Evolutionary conservation across 2,113 vertebrate genomes (phyloP).

Genomic region (Petroica traversi): DNA sequence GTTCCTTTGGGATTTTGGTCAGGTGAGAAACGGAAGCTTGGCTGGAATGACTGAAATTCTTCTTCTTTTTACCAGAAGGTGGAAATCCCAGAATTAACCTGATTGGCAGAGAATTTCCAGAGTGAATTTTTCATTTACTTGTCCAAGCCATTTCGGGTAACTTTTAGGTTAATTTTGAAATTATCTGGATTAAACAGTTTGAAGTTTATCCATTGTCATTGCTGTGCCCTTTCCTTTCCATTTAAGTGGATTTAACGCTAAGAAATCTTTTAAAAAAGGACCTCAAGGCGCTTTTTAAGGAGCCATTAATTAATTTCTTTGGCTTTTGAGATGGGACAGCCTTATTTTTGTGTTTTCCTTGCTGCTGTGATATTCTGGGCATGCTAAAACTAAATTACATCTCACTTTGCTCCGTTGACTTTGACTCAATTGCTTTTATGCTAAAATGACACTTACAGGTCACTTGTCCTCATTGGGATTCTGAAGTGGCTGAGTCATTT

Average conservation of each 20-base stretch:
- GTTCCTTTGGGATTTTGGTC: neutral
- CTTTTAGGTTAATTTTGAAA: neutral
- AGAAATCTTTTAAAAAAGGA: neutral
- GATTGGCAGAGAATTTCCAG: neutral
- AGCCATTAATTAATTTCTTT: neutral
- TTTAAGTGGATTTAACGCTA: neutral
- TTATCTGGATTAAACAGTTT: neutral
- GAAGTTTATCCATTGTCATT: neutral
- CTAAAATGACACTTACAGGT: neutral
- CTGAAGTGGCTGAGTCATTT: conserved; percentile 5
- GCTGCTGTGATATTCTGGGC: neutral
- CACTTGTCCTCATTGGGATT: neutral
- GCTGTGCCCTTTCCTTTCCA: neutral
- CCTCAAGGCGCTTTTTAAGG: neutral
- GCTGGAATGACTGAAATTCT: neutral
- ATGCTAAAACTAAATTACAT: neutral
- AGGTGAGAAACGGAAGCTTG: neutral
- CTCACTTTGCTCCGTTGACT: neutral
- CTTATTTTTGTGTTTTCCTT: neutral
- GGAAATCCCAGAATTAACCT: neutral
- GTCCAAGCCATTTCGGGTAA: neutral
- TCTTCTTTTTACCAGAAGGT: neutral
- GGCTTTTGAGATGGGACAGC: neutral
- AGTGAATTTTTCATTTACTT: neutral
- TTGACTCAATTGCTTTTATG: neutral